Conservation (phyloP, 2,113 vertebrate species). For the Fulmarus glacialis region DNA sequence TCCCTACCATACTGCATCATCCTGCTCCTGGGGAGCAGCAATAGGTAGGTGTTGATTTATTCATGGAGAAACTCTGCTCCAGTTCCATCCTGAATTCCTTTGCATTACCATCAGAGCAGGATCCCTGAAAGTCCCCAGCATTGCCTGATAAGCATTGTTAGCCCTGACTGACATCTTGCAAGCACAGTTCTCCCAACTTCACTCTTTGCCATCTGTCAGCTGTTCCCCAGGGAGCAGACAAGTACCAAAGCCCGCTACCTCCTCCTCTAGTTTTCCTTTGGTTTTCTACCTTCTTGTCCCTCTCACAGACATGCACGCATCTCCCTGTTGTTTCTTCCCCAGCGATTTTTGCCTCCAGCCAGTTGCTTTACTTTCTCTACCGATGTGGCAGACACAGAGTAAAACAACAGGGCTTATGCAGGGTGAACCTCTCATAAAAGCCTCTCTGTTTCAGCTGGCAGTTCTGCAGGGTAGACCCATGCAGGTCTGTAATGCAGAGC, state of each 20-base stretch:
- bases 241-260: not conserved
- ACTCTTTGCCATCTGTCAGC: not conserved
- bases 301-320: not conserved
- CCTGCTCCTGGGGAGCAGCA: not conserved
- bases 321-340: not conserved
- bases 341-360: not conserved
- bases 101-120: not conserved
- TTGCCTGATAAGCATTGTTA: not conserved
- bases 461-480: not conserved
- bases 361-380: not conserved
- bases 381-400: accelerated
- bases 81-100: not conserved
- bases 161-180: not conserved
- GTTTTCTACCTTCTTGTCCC: not conserved
- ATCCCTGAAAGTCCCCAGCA: not conserved
- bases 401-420: accelerated
- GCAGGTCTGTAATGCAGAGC: not conserved
- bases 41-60: not conserved
- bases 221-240: not conserved
- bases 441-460: not conserved
- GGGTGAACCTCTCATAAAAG: not conserved
- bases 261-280: not conserved
- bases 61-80: not conserved
- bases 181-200: not conserved
- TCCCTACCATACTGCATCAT: not conserved